phyloP scores from a whole-genome alignment of 2,888 invertebrate genomes.

The Andricus curvator region DNA sequence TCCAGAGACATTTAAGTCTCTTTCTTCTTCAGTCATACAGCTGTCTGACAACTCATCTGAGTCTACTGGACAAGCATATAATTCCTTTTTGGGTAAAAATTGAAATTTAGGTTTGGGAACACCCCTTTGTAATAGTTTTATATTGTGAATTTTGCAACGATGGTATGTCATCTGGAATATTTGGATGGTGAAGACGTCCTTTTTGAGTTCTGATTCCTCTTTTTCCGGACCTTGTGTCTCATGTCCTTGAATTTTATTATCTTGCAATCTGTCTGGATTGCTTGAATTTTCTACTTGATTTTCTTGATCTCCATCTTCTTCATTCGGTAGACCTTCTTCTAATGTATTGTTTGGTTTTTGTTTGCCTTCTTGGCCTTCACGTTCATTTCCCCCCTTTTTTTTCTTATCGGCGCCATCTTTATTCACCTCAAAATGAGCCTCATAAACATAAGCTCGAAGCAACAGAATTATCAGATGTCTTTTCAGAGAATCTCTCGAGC shows the following conservation, averaged over 20 bases:
- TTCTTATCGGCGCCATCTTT: conserved; percentile 14
- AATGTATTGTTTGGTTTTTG: background rate
- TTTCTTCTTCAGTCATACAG: conserved; percentile 43
- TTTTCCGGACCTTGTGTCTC: background rate
- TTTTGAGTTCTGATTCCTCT: conserved; percentile 12
- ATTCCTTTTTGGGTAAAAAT: conserved; percentile 51
- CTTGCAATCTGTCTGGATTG: too few relatives aligned
- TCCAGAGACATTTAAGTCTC: conserved; percentile 40
- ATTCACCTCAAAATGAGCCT: conserved; percentile 24
- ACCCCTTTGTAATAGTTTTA: conserved; percentile 60
- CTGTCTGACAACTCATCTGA: conserved; percentile 42
- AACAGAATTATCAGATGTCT: conserved; percentile 70
- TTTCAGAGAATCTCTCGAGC: conserved; percentile 63
- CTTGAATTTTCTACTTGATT: too few relatives aligned
- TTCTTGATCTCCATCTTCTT: too few relatives aligned
- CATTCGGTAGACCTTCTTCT: too few relatives aligned
- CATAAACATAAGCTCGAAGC: conserved; percentile 65
- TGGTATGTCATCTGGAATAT: conserved; percentile 66
- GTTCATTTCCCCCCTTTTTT: background rate
- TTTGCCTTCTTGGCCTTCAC: background rate
- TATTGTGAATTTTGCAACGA: conserved; percentile 68
- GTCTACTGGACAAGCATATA: conserved; percentile 48
- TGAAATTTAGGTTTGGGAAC: conserved; percentile 49
- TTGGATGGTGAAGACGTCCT: conserved; percentile 58
- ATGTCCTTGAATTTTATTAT: too few relatives aligned